These are phyloP conservation scores for Ostrea denselamellosa DNA, from an alignment of 1,140 invertebrate genomes.

Conservation along the genomic window DNA sequence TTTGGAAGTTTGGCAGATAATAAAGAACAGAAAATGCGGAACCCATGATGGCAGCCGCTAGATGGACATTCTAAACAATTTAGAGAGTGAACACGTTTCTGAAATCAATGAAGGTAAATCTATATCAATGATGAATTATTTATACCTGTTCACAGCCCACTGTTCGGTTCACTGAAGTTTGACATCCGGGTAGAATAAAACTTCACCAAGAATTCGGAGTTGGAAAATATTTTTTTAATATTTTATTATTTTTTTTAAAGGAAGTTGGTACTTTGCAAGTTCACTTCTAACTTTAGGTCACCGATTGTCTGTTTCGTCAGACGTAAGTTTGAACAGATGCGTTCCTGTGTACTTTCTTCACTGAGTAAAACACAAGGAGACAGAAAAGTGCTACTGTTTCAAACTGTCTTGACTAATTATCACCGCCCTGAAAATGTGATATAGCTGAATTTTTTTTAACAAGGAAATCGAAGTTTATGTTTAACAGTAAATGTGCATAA, in stretches of 20 bases:
- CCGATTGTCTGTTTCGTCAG: no score
- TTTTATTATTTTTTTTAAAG: neutral
- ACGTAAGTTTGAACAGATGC: no score
- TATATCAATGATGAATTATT: neutral
- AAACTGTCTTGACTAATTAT: no score
- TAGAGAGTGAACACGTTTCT: neutral
- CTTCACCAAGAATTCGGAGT: neutral
- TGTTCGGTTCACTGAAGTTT: neutral
- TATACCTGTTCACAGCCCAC: neutral
- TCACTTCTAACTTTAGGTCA: no score
- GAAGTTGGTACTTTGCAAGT: neutral
- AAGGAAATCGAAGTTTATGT: no score
- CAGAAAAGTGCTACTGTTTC: no score
- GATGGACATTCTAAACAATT: neutral
- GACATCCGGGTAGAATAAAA: neutral
- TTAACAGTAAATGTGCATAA: no score
- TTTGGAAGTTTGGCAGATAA: slow-evolving; percentile 22
- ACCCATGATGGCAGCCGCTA: neutral
- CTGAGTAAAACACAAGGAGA: no score
- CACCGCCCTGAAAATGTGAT: no score
- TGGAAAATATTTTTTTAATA: neutral
- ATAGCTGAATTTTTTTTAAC: no score
- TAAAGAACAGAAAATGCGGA: neutral
- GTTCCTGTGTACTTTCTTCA: no score
- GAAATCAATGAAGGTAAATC: slow-evolving; percentile 20